A percentile compares a stretch with the other conserved stretches of the same genome.
These are phyloP conservation scores for Staurois parvus DNA, from an alignment of 2,797 vertebrate species.

Conservation along the genomic window DNA sequence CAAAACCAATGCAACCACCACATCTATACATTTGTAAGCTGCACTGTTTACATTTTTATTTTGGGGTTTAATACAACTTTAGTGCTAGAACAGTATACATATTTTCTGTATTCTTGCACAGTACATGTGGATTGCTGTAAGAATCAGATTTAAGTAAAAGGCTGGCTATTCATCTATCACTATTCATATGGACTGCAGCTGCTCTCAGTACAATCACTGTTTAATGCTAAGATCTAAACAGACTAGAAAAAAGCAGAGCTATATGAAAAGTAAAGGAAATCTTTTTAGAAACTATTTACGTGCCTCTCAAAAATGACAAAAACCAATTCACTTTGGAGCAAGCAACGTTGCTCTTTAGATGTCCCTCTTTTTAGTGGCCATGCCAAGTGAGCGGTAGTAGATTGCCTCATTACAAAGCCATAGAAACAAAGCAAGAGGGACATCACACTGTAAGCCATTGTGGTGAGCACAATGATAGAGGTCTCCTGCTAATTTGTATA, in stretches of 20 bases:
- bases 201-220: constrained; percentile 2
- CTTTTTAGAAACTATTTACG: neutral
- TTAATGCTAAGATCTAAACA: neutral
- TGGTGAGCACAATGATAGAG: constrained; percentile 40
- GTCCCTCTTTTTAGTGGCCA: neutral
- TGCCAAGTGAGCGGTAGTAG: constrained; percentile 3
- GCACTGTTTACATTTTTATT: no score
- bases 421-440: constrained; percentile 30
- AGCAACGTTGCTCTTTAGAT: constrained; percentile 16
- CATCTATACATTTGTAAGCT: no score
- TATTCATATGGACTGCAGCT: neutral
- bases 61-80: no score
- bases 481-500: constrained; percentile 57
- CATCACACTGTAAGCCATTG: constrained; percentile 31
- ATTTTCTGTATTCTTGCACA: neutral
- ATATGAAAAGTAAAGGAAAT: neutral
- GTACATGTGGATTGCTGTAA: neutral
- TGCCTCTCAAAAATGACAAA: neutral
- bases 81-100: no score
- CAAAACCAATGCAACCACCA: no score
- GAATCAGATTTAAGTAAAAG: neutral
- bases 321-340: constrained; percentile 2
- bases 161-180: neutral
- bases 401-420: constrained; percentile 24
- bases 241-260: constrained; percentile 1